Conservation (phyloP, 1,140 invertebrate genomes). For the Diachasma alloeum region DNA sequence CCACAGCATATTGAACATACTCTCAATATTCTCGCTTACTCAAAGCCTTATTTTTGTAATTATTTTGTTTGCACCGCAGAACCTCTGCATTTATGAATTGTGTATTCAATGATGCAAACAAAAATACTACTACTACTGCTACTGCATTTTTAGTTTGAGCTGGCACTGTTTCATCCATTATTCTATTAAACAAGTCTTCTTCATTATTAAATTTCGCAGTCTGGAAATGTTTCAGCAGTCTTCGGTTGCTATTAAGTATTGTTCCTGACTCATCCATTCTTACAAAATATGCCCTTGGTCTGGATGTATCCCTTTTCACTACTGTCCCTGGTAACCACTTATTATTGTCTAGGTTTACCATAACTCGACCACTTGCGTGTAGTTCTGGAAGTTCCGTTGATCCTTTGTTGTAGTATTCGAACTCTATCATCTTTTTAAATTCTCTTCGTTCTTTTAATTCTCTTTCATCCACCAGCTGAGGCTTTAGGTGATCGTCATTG, state of each 20-base stretch:
- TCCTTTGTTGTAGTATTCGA: not conserved
- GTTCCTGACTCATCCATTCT: slow-evolving; percentile 17
- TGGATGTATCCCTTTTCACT: too few species aligned
- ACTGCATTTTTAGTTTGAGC: too few species aligned
- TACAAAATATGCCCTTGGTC: too few species aligned
- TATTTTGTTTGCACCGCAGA: too few species aligned
- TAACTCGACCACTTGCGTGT: not conserved
- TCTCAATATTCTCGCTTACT: too few species aligned
- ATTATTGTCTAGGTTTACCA: slow-evolving; percentile 5
- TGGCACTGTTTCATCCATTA: too few species aligned
- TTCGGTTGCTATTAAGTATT: slow-evolving; percentile 27
- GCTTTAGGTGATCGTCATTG: not conserved
- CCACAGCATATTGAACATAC: too few species aligned
- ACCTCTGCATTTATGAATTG: too few species aligned
- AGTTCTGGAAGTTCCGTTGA: slow-evolving; percentile 1
- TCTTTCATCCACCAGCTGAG: not conserved
- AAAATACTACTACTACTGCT: too few species aligned
- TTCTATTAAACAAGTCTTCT: not conserved
- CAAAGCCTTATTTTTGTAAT: too few species aligned
- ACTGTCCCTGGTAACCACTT: slow-evolving; percentile 7
- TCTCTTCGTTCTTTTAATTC: not conserved
- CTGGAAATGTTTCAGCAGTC: slow-evolving; percentile 10
- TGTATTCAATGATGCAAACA: too few species aligned
- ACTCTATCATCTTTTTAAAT: not conserved
- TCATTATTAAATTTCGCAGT: not conserved